These are phyloP conservation scores for Anarrhichthys ocellatus DNA, from an alignment of 2,113 vertebrate genomes.

Conservation along the genomic window DNA sequence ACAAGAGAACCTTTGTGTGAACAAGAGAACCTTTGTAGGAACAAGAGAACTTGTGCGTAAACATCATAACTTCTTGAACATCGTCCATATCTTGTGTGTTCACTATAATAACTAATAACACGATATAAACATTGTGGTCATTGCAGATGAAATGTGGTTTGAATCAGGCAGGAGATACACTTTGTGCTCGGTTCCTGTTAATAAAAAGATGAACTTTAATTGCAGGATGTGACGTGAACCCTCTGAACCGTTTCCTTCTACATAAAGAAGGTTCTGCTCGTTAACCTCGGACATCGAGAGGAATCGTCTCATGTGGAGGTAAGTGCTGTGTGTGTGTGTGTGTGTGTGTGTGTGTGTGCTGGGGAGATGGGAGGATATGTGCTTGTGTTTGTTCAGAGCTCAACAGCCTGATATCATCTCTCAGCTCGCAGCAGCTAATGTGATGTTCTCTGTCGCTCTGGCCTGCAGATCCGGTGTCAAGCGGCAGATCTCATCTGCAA, in stretches of 20 bases:
- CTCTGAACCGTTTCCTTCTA: background rate
- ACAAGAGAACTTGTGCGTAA: background rate
- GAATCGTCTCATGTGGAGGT: background rate
- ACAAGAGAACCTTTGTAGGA: background rate
- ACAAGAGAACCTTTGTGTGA: no score
- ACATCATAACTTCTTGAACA: no score
- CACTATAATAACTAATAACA: background rate
- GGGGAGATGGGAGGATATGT: background rate
- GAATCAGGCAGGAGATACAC: no score
- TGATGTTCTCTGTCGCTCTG: conserved; percentile 87
- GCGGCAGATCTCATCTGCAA: conserved; percentile 95
- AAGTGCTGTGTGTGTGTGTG: no score
- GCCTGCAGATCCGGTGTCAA: conserved; percentile 86
- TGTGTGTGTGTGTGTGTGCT: conserved; percentile 59
- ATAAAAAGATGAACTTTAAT: background rate
- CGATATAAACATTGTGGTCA: no score
- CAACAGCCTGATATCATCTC: conserved; percentile 90
- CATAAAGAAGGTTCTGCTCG: background rate
- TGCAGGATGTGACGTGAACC: background rate
- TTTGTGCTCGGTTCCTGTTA: background rate
- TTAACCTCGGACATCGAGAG: background rate
- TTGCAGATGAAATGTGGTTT: no score
- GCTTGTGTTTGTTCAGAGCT: conserved; percentile 51
- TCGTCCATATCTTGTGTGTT: background rate
- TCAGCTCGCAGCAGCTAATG: conserved; percentile 84